Evolutionary conservation across 2,888 invertebrate genomes (phyloP).

Genomic region (Drosophila vallismaia): DNA sequence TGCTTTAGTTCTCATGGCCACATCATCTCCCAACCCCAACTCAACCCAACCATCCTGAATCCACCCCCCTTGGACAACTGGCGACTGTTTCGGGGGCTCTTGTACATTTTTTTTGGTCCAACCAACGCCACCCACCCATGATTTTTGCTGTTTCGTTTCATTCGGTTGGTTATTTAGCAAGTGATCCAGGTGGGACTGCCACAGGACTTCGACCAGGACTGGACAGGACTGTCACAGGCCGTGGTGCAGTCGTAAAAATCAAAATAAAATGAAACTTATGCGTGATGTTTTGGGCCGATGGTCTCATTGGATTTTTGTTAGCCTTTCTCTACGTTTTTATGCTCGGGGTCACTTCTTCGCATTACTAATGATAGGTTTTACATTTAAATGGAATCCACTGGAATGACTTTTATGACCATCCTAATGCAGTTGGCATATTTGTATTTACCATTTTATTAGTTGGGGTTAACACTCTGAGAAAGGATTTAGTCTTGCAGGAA

Average conservation of each 20-base stretch:
- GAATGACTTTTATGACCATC: constrained; percentile 6
- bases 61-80: constrained; percentile 15
- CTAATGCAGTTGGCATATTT: constrained; percentile 10
- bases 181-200: constrained; percentile 81
- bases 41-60: constrained; percentile 1
- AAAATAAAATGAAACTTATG: constrained; percentile 82
- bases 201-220: constrained; percentile 5
- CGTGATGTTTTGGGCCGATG: constrained; percentile 68
- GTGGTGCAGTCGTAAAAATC: constrained; percentile 78
- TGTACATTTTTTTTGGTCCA: constrained; percentile 34
- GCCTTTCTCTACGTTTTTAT: constrained; percentile 32
- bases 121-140: constrained; percentile 19
- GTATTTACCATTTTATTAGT: background rate
- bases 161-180: constrained; percentile 67
- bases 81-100: constrained; percentile 37
- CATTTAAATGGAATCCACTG: constrained; percentile 28
- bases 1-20: constrained; percentile 66
- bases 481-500: background rate
- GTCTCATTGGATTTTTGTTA: constrained; percentile 44
- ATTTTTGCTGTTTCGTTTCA: constrained; percentile 59
- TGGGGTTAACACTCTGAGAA: background rate
- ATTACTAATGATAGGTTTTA: constrained; percentile 54
- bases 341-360: constrained; percentile 30
- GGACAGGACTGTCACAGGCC: constrained; percentile 53
- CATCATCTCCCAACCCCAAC: constrained; percentile 30